Evolutionary conservation across 2,888 invertebrate species (phyloP).

Genomic region (Meghimatium bilineatum): DNA sequence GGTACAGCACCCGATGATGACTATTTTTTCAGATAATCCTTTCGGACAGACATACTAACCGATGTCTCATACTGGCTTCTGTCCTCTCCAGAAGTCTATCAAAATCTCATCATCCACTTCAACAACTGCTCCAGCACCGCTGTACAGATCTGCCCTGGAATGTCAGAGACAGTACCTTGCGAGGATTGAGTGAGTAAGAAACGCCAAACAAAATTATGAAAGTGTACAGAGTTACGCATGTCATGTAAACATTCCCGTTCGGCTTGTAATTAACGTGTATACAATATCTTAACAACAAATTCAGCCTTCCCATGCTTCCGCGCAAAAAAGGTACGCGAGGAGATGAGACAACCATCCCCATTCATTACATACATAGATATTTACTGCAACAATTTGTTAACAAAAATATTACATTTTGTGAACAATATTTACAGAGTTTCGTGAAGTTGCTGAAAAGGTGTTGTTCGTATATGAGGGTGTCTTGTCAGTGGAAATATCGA

Average conservation of each 20-base stretch:
- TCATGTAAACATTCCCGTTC: background rate
- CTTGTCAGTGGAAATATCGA: too few relatives aligned
- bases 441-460: too few relatives aligned
- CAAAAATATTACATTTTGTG: too few relatives aligned
- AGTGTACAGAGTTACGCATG: background rate
- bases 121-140: background rate
- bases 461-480: too few relatives aligned
- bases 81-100: background rate
- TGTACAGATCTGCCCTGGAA: background rate
- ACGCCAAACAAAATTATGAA: conserved; percentile 31
- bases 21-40: too few relatives aligned
- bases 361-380: too few relatives aligned
- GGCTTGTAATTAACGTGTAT: conserved; percentile 7
- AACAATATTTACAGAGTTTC: too few relatives aligned
- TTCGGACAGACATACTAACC: background rate
- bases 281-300: conserved; percentile 25
- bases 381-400: too few relatives aligned
- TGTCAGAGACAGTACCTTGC: background rate
- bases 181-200: background rate
- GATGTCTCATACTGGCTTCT: background rate
- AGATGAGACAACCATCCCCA: background rate
- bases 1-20: too few relatives aligned
- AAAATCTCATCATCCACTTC: conserved; percentile 17
- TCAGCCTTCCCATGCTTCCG: background rate
- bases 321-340: background rate